phyloP scores from a whole-genome alignment of 2,888 invertebrate genomes.

The Hirudinaria manillensis region DNA sequence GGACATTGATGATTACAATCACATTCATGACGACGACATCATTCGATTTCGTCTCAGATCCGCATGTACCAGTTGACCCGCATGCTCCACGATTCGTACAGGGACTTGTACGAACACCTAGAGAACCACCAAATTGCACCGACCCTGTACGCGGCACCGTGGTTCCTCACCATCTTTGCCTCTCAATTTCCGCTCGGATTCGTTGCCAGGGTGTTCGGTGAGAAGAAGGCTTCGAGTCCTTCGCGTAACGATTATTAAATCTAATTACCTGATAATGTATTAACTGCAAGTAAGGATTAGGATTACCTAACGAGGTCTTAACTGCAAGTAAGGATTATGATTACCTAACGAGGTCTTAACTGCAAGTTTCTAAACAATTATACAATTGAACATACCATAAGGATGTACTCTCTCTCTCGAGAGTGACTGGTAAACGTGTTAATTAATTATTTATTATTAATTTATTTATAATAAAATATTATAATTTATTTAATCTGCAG shows the following conservation, averaged over 20 bases:
- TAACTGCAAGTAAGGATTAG: too few species aligned
- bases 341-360: too few species aligned
- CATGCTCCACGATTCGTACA: conserved; percentile 69
- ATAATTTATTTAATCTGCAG: conserved; percentile 56
- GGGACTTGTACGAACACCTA: conserved; percentile 78
- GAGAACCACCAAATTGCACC: conserved; percentile 78
- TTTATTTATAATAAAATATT: not conserved
- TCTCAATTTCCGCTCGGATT: conserved; percentile 93
- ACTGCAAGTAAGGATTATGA: too few species aligned
- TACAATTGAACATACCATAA: too few species aligned
- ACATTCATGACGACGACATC: too few species aligned
- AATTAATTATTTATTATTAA: too few species aligned
- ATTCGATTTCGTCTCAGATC: conserved; percentile 49
- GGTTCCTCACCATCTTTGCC: conserved; percentile 90
- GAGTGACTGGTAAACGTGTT: too few species aligned
- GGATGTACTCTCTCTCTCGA: too few species aligned
- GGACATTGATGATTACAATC: too few species aligned
- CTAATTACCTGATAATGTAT: too few species aligned
- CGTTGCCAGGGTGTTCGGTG: conserved; percentile 85
- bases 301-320: too few species aligned
- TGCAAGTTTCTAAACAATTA: too few species aligned
- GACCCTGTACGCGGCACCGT: conserved; percentile 89
- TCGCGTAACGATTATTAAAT: not conserved
- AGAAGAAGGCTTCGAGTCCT: conserved; percentile 40
- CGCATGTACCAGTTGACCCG: conserved; percentile 88